Percentiles rank a stretch among this genome's conserved stretches.
These are phyloP conservation scores for Tinea semifulvella DNA, from an alignment of 2,888 invertebrate species.

Conservation along the genomic window DNA sequence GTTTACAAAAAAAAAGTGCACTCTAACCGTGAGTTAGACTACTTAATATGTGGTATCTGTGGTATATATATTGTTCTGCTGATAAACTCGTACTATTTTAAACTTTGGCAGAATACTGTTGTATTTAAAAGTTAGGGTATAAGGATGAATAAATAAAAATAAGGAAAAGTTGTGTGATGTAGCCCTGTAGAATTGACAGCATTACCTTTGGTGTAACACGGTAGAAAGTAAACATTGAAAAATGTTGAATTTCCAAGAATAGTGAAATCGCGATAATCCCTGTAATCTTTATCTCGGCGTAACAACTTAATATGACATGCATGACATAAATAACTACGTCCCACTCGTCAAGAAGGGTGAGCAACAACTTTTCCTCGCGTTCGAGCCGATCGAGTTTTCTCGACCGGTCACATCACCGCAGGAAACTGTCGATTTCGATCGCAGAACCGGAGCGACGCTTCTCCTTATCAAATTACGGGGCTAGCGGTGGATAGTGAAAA, in stretches of 20 bases:
- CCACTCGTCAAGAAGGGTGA: constrained; percentile 17
- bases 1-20: no score
- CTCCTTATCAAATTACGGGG: constrained; percentile 60
- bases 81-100: no score
- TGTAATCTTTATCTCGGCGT: constrained; percentile 9
- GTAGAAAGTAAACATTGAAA: no score
- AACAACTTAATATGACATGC: constrained; percentile 12
- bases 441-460: constrained; percentile 52
- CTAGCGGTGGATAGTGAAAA: constrained; percentile 48
- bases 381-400: constrained; percentile 50
- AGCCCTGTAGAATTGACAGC: no score
- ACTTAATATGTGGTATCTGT: no score
- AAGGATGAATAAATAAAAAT: no score
- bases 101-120: no score
- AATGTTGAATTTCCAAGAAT: constrained; percentile 2
- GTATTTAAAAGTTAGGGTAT: no score
- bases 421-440: constrained; percentile 63
- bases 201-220: no score
- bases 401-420: constrained; percentile 48
- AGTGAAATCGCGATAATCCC: constrained; percentile 11
- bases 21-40: no score
- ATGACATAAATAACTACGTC: constrained; percentile 11
- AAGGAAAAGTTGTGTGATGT: no score
- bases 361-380: constrained; percentile 46
- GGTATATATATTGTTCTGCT: no score